Evolutionary conservation across 2,888 invertebrate genomes (phyloP).

Genomic region (Brassicogethes aeneus): DNA sequence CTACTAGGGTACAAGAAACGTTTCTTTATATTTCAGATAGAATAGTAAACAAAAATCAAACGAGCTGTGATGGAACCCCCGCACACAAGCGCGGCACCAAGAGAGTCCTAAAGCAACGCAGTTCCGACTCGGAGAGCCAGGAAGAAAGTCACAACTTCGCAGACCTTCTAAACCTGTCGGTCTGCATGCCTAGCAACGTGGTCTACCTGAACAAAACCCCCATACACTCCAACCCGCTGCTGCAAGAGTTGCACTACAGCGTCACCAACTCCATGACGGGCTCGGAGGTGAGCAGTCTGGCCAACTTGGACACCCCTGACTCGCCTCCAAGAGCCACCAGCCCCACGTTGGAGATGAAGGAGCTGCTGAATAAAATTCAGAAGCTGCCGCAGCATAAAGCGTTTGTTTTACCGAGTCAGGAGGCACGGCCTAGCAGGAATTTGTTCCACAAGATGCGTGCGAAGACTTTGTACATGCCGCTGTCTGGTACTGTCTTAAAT

Average conservation of each 20-base stretch:
- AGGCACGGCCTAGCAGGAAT: conserved; percentile 28
- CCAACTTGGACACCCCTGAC: conserved; percentile 52
- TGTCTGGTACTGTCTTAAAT: conserved; percentile 34
- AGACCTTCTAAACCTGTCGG: conserved; percentile 36
- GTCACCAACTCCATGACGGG: conserved; percentile 41
- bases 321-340: conserved; percentile 79
- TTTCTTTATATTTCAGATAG: conserved; percentile 14
- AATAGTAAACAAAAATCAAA: conserved; percentile 22
- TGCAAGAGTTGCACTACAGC: conserved; percentile 31
- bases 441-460: conserved; percentile 49
- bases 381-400: conserved; percentile 49
- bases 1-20: no score
- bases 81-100: conserved; percentile 13
- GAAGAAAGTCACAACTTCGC: conserved; percentile 37
- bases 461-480: conserved; percentile 63
- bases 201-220: conserved; percentile 26
- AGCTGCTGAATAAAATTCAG: conserved; percentile 63
- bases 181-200: conserved; percentile 32
- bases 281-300: conserved; percentile 61
- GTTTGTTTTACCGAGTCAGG: conserved; percentile 39
- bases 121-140: conserved; percentile 32
- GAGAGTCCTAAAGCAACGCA: conserved; percentile 21
- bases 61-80: conserved; percentile 26
- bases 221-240: conserved; percentile 24
- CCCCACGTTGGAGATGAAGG: conserved; percentile 66